Evolutionary conservation across 1,140 invertebrate species (phyloP).

Genomic region (Brachionus sp.): DNA sequence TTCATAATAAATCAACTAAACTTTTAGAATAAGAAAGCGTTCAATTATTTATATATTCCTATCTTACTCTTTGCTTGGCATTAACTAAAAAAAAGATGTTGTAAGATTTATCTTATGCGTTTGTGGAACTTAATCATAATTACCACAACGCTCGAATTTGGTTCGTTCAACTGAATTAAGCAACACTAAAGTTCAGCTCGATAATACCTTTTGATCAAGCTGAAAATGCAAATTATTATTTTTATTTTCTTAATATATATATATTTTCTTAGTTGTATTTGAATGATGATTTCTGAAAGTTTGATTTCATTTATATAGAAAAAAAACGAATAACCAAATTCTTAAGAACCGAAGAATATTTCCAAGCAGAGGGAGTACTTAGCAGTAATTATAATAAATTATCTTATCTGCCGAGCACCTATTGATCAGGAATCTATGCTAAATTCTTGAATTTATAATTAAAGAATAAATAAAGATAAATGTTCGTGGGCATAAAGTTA

Average conservation of each 20-base stretch:
- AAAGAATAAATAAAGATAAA: neutral
- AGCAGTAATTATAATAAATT: slow-evolving; percentile 31
- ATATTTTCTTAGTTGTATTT: slow-evolving; percentile 22
- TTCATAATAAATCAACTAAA: slow-evolving; percentile 37
- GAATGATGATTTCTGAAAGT: neutral
- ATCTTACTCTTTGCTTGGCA: slow-evolving; percentile 30
- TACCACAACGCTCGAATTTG: slow-evolving; percentile 3
- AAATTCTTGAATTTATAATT: neutral
- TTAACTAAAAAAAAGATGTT: slow-evolving; percentile 34
- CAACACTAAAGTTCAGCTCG: slow-evolving; percentile 1
- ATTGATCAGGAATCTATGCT: slow-evolving; percentile 1
- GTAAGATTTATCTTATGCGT: neutral
- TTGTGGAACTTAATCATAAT: slow-evolving; percentile 20
- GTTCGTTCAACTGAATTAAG: slow-evolving; percentile 28
- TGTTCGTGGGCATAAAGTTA: neutral
- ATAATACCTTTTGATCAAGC: neutral
- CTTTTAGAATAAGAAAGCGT: slow-evolving; percentile 32
- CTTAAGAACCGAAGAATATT: neutral
- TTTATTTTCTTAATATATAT: neutral
- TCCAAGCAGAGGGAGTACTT: neutral
- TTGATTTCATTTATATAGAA: slow-evolving; percentile 23
- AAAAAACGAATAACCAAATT: slow-evolving; percentile 9
- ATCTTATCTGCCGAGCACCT: slow-evolving; percentile 21
- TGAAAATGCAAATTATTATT: slow-evolving; percentile 1
- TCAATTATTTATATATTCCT: neutral